Base-by-base conservation (phyloP, 2,888 invertebrate species). In the Esperia sulphurella region DNA sequence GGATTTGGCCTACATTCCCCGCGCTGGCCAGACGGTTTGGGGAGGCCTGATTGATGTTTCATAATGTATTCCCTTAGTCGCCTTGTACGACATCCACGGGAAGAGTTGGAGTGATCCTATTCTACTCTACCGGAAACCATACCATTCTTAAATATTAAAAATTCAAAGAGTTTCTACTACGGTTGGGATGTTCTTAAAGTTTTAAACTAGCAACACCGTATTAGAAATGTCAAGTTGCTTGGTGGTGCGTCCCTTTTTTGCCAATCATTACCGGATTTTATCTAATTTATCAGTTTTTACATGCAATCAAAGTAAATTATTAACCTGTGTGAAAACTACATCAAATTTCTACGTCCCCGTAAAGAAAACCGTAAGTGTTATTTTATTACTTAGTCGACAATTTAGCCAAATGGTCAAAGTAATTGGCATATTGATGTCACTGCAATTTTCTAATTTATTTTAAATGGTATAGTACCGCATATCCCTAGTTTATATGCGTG, bases 231-330 rank as follows among this genome's bases (percentile, higher is more conserved):
- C 87, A 86, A 74, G 70, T 75, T 75, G 63, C 61, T 74, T 80
- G 74, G 78, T 71, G 72, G 76, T 83, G 79, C 83, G 80, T 80
- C 79, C 78, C 66, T 73, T 86, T 87, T 86, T 85, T 78, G 85
- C 86, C 53, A 79, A 83, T 88, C 87, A 87, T 79, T 76, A 75
- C 76, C 75, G 78, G 71, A 75, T 78, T 83, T 78, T 65, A 61
- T 59, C 67, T 63, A 84, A 79, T 75, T 72, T 67, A 59, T 63
- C 68, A 61, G 58, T 71, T 73, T 67, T 76, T 79, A 75, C 71
- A 49, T 53, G 55, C 45, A 74, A 68, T 58, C 61, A 63, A 56
- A 65, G 53, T 40, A 65, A 63, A 50, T 55, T 65, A 47, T 54
- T 59, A 49, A 48, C 55, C 47, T 46, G 49, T 45, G 49, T 50